Evolutionary conservation across 2,888 invertebrate genomes (phyloP), one percentile per base, ranked within the genome.

Genomic region (Celastrina argiolus): DNA sequence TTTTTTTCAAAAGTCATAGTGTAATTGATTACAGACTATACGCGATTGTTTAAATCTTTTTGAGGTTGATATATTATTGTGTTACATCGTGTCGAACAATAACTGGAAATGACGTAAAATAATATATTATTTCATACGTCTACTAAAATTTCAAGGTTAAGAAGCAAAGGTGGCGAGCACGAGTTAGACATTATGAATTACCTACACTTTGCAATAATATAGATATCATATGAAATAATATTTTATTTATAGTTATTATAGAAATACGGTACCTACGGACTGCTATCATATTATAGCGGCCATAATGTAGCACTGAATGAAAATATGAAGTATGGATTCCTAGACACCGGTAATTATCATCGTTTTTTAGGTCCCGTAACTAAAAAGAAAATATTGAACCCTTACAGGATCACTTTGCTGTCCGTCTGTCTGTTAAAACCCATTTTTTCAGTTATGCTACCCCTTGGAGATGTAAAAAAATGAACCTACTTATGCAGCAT

Each of bases 91-190:
- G 51, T 51, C 22, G 51, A 26, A 45, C 22, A 51, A 51, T 26
- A 26, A 26, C 51, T 51, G 14, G 51, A 51, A 51, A 26, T 51
- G 22, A 51, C 51, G 51, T 51, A 51, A 51, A 51, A 22, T 51
- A 51, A 22, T 51, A 51, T 45, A 45, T 18, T 51, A 51, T 51
- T 51, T 51, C 51, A 51, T 51, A 51, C 26, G 2, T 36, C 51
- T 51, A 51, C 51, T 51, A 51, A 36, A 22, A 51, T 51, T 51
- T 12, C 51, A 51, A 51, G 51, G 51, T 51, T 26, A 51, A 51
- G 22, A 51, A 51, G 51, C 51, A 51, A 51, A 51, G 51, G 51
- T 51, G 22, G 10, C 51, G 10, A 12, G 10, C 51, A 51, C 12
- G 51, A 51, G 22, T 22, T 22, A 51, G 51, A 22, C 51, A 51